Conservation (phyloP, 2,797 vertebrate species). For the Hafferia zeledoni region DNA sequence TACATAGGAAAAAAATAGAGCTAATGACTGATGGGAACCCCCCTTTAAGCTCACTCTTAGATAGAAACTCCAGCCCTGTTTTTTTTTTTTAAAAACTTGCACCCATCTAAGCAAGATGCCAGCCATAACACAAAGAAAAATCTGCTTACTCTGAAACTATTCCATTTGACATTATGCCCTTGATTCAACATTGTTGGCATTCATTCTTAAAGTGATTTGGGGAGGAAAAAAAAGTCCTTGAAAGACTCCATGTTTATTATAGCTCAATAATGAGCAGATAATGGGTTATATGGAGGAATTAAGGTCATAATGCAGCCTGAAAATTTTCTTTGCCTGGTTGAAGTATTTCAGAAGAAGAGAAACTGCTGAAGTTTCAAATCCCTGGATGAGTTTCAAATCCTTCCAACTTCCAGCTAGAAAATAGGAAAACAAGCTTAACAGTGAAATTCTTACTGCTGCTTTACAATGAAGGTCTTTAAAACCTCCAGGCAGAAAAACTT, state of each 20-base stretch:
- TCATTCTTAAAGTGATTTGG: slow-evolving; percentile 14
- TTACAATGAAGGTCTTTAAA: not conserved
- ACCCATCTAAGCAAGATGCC: not conserved
- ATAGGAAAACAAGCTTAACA: slow-evolving; percentile 31
- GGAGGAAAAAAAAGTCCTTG: not conserved
- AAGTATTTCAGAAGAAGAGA: slow-evolving; percentile 22
- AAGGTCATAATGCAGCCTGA: slow-evolving; percentile 46
- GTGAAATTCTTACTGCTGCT: not conserved
- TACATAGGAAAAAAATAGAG: not conserved
- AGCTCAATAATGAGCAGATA: slow-evolving; percentile 39
- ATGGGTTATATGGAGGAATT: slow-evolving; percentile 43
- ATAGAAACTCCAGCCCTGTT: not conserved
- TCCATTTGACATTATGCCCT: not conserved
- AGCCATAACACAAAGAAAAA: not conserved
- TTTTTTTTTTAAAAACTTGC: not conserved
- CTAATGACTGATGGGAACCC: not conserved
- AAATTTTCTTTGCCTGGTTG: slow-evolving; percentile 12
- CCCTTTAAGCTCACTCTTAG: not conserved
- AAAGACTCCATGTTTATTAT: slow-evolving; percentile 24
- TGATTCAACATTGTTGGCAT: not conserved
- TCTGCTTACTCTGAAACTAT: not conserved
- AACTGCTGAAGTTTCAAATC: slow-evolving; percentile 61
- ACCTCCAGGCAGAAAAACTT: not conserved
- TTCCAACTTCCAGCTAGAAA: slow-evolving; percentile 24
- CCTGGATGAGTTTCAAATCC: slow-evolving; percentile 50